A percentile compares a stretch with the other conserved stretches of the same genome.
These are phyloP conservation scores for Arion vulgaris DNA, from an alignment of 1,140 invertebrate genomes.

Conservation along the genomic window DNA sequence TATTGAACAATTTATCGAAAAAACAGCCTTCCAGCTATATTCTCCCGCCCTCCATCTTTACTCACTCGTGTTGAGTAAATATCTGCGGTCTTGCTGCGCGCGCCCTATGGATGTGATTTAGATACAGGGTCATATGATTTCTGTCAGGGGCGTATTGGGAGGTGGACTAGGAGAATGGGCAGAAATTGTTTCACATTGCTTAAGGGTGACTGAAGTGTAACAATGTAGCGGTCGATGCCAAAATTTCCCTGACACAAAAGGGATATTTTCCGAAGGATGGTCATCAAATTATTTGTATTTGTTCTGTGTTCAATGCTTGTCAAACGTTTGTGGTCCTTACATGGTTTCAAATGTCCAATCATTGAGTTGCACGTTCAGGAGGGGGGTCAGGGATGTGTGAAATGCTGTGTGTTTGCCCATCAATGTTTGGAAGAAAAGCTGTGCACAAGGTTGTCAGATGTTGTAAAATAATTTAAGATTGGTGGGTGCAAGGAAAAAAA, in stretches of 20 bases:
- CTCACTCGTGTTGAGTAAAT: neutral
- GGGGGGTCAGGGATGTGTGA: too few relatives aligned
- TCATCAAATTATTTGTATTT: slow-evolving; percentile 13
- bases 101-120: neutral
- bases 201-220: neutral
- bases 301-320: neutral
- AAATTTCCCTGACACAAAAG: neutral
- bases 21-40: neutral
- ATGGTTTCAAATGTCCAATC: neutral
- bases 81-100: neutral
- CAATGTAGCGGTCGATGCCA: neutral
- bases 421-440: too few relatives aligned
- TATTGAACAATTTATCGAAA: slow-evolving; percentile 7
- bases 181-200: neutral
- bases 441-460: too few relatives aligned
- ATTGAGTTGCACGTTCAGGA: too few relatives aligned
- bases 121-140: neutral
- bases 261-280: neutral
- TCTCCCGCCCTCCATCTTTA: neutral
- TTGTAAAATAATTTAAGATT: too few relatives aligned
- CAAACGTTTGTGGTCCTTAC: neutral
- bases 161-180: neutral
- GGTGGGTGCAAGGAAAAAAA: too few relatives aligned
- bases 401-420: too few relatives aligned
- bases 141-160: neutral